phyloP scores from a whole-genome alignment of 2,888 invertebrate species.

The Agrotis ipsilon region DNA sequence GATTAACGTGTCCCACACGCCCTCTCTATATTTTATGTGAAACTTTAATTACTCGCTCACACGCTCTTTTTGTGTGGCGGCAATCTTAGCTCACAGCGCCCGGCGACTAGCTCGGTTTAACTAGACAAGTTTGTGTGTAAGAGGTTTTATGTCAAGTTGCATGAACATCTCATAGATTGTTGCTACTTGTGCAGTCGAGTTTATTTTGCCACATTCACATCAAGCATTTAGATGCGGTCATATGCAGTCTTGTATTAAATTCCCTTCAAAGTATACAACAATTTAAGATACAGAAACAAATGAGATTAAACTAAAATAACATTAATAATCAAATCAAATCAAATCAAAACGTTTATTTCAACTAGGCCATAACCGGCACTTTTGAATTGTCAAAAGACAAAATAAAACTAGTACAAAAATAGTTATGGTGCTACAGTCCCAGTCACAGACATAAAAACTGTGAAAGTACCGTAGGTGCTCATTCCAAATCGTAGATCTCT shows the following conservation, averaged over 20 bases:
- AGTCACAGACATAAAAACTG: too few species aligned
- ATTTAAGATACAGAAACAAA: background rate
- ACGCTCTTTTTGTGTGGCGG: constrained; percentile 1
- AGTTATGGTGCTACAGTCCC: too few species aligned
- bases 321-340: background rate
- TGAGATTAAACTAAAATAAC: background rate
- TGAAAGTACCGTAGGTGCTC: too few species aligned
- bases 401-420: too few species aligned
- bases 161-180: background rate
- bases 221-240: background rate
- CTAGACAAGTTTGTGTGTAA: background rate
- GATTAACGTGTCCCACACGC: constrained; percentile 34
- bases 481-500: too few species aligned
- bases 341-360: too few species aligned
- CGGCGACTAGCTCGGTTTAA: background rate
- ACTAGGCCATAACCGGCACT: too few species aligned
- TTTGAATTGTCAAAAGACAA: too few species aligned
- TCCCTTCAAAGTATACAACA: background rate
- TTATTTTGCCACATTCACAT: background rate
- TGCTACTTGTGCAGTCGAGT: background rate
- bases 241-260: background rate
- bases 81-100: background rate
- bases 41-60: constrained; percentile 46
- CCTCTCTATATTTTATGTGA: constrained; percentile 38
- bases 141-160: background rate